Evolutionary conservation across 2,113 vertebrate genomes (phyloP).

Genomic region (Oreochromis spilurus): DNA sequence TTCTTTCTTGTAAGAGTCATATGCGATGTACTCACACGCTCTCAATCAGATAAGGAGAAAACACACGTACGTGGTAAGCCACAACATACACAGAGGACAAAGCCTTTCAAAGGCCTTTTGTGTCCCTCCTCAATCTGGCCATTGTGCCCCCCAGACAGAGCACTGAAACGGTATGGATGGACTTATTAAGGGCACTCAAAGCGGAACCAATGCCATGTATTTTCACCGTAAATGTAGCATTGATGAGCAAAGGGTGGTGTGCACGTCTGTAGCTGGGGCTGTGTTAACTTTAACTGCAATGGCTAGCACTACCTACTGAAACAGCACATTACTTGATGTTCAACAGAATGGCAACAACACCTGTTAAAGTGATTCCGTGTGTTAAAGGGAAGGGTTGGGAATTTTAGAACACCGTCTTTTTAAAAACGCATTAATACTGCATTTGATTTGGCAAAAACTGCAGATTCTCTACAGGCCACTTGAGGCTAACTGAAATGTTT

Average conservation of each 20-base stretch:
- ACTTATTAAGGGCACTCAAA: conserved; percentile 61
- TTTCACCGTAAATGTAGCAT: conserved; percentile 30
- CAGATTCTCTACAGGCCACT: not conserved
- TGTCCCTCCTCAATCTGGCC: conserved; percentile 60
- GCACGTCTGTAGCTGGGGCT: not conserved
- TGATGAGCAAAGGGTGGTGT: conserved; percentile 32
- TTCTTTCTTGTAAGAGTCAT: conserved; percentile 18
- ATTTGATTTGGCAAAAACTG: not conserved
- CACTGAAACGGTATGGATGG: conserved; percentile 62
- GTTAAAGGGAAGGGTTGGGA: not conserved
- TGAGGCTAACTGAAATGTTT: not conserved
- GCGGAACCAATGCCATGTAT: conserved; percentile 48
- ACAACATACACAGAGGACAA: conserved; percentile 49
- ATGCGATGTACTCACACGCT: conserved; percentile 32
- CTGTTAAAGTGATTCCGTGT: not conserved
- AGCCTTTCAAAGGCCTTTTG: conserved; percentile 60
- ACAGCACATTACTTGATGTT: conserved; percentile 39
- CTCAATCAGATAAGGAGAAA: conserved; percentile 37
- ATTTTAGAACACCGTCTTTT: not conserved
- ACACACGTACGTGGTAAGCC: conserved; percentile 30
- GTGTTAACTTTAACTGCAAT: conserved; percentile 23
- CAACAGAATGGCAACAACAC: conserved; percentile 12
- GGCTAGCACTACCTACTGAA: not conserved
- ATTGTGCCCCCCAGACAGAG: conserved; percentile 63
- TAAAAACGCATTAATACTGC: not conserved